phyloP scores from a whole-genome alignment of 2,888 invertebrate species.

The Cephus rjabovi region DNA sequence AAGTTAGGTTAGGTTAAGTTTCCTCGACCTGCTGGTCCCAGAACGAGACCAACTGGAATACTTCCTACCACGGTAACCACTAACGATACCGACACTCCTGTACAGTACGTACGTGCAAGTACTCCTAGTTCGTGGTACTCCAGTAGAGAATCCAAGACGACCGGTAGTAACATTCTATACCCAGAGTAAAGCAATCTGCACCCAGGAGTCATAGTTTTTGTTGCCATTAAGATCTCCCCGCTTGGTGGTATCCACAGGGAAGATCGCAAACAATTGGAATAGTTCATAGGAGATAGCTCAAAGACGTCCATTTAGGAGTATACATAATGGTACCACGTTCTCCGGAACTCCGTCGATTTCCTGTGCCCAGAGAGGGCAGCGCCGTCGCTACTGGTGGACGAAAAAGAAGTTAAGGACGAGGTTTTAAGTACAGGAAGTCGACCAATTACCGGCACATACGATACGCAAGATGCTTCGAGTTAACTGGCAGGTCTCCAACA shows the following conservation, averaged over 20 bases:
- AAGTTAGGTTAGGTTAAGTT: neutral
- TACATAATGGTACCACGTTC: neutral
- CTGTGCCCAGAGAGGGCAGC: neutral
- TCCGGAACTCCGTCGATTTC: neutral
- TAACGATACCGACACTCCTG: neutral
- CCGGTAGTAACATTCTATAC: neutral
- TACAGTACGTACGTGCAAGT: neutral
- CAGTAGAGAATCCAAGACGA: neutral
- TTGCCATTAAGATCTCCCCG: neutral
- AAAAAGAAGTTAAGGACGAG: neutral
- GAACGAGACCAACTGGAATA: neutral
- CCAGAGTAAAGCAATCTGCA: neutral
- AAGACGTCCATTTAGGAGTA: neutral
- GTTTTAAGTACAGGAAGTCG: constrained; percentile 7
- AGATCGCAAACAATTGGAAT: neutral
- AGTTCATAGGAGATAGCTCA: neutral
- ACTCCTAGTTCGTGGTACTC: neutral
- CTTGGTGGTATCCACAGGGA: neutral
- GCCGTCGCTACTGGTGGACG: neutral
- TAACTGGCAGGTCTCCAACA: neutral
- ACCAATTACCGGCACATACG: constrained; percentile 5
- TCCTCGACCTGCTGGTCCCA: neutral
- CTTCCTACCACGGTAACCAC: neutral
- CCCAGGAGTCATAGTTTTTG: neutral
- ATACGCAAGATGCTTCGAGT: constrained; percentile 5